These are phyloP conservation scores for Agrotis clavis DNA, from an alignment of 2,888 invertebrate genomes.

Conservation along the genomic window DNA sequence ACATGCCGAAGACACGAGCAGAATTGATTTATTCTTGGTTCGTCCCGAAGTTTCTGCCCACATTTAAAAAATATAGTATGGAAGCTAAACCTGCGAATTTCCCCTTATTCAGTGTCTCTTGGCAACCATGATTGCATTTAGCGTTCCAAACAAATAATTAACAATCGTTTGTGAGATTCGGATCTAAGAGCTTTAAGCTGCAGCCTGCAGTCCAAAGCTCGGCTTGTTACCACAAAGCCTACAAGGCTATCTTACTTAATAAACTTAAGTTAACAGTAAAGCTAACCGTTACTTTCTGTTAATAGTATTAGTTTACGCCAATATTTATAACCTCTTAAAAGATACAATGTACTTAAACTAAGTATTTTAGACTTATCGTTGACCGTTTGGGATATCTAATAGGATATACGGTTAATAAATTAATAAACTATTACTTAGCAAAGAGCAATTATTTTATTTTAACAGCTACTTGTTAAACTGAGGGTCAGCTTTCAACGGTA, in stretches of 20 bases:
- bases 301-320: constrained; percentile 51
- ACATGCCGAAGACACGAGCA: no score
- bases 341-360: constrained; percentile 22
- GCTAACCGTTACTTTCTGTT: constrained; percentile 48
- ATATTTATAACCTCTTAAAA: constrained; percentile 56
- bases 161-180: constrained; percentile 48
- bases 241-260: constrained; percentile 59
- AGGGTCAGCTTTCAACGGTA: constrained; percentile 12
- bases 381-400: constrained; percentile 21
- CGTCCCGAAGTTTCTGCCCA: no score
- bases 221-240: constrained; percentile 34
- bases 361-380: constrained; percentile 24
- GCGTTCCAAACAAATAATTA: constrained; percentile 49
- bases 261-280: constrained; percentile 51
- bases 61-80: no score
- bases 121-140: background rate
- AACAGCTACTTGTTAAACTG: constrained; percentile 20
- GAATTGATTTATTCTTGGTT: no score
- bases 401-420: no score
- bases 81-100: background rate
- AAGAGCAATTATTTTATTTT: constrained; percentile 40
- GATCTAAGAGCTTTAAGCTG: constrained; percentile 36
- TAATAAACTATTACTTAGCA: constrained; percentile 18
- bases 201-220: constrained; percentile 22
- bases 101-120: background rate